These are phyloP conservation scores for Eubasilissa regina DNA, from an alignment of 1,140 invertebrate genomes.

Conservation along the genomic window DNA sequence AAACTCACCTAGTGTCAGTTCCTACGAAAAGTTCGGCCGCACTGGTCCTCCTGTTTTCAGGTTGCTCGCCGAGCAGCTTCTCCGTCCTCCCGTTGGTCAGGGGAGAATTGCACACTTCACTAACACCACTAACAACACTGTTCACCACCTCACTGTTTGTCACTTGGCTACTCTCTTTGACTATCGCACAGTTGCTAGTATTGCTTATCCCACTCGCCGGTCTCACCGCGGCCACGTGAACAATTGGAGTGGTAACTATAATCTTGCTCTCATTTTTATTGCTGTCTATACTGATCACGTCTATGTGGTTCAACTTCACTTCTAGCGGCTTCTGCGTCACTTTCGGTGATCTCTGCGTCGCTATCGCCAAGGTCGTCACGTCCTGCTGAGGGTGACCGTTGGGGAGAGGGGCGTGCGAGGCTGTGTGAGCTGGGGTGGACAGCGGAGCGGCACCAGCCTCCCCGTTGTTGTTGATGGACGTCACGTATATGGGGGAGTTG, in stretches of 20 bases:
- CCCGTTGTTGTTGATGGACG: constrained; percentile 79
- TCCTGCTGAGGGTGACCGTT: constrained; percentile 60
- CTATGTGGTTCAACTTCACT: constrained; percentile 45
- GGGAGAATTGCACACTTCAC: constrained; percentile 53
- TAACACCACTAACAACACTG: constrained; percentile 39
- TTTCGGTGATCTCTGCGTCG: constrained; percentile 63
- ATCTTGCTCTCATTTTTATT: constrained; percentile 15
- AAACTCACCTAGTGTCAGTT: constrained; percentile 72
- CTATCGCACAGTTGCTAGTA: constrained; percentile 52
- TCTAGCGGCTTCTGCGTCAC: constrained; percentile 63
- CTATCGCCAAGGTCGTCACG: constrained; percentile 61
- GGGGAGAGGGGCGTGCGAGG: constrained; percentile 45
- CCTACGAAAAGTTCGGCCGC: constrained; percentile 71
- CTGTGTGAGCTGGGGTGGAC: constrained; percentile 64
- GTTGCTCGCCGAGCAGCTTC: constrained; percentile 78
- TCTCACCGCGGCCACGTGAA: constrained; percentile 29
- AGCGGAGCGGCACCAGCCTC: constrained; percentile 74
- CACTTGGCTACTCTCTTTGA: constrained; percentile 54
- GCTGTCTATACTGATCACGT: constrained; percentile 22
- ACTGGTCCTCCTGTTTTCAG: constrained; percentile 74
- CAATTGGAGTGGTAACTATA: not conserved
- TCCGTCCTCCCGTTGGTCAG: constrained; percentile 81
- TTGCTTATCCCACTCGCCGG: not conserved
- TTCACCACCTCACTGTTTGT: constrained; percentile 49
- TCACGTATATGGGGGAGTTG: constrained; percentile 85